Base-by-base conservation (phyloP, 1,140 invertebrate species). In the Calliopsis andreniformis region DNA sequence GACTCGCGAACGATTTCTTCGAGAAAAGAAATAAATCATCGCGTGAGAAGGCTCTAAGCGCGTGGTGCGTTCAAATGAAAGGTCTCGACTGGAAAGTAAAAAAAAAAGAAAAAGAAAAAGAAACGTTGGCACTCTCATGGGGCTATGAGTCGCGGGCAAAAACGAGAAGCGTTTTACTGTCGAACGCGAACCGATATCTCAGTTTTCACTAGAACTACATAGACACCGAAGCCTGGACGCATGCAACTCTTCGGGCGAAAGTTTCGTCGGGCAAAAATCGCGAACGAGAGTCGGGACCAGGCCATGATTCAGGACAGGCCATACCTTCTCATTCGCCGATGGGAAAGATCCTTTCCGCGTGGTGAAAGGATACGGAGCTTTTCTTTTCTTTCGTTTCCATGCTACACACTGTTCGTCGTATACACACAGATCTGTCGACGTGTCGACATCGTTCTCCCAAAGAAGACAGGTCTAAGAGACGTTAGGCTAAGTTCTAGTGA, bases 201-300 rank as follows among this genome's bases (percentile, higher is more conserved):
- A 87, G 85, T 86, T 90, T 89, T 87, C 88, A 90, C 88, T 89
- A 85, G 87, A 90, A 88, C 82, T 79, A 80, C 80, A n/a, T n/a
- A 67, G 58, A 83, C 77, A 73, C 78, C 53, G 70, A 81, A 61
- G 35, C 77, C 45, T 59, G 42, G 53, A 58, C 28, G 59, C 80
- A 82, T 83, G 81, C 81, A 82, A 28, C 18, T 43, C 23, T 68
- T 30, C 59, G 35, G 28, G 39, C 64, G 45, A 23, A 23, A 39
- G 35, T 10, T 39, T 39, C 30, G 64, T n/a, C 32, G 49, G 28
- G 43, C 56, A 49, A 70, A 23, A 35, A 20, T 64, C 47, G 43
- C 56, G 56, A 49, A 28, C 39, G 42, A 61, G 28, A 43, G n/a
- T 18, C 20, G 12, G 32, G 32, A 43, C 12, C 45, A 42, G 58